phyloP scores from a whole-genome alignment of 1,140 invertebrate genomes.

The Danaus melanippus region DNA sequence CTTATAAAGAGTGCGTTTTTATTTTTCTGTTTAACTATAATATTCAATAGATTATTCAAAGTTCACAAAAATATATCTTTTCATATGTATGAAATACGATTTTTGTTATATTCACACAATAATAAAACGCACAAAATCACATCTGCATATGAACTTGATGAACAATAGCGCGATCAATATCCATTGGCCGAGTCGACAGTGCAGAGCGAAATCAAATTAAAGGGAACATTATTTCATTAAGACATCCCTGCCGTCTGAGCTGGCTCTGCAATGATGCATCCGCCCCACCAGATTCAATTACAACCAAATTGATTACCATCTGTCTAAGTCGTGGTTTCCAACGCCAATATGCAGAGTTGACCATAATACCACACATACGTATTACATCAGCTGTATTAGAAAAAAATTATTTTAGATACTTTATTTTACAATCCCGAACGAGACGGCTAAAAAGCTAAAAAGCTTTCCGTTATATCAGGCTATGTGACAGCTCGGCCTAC shows the following conservation, averaged over 20 bases:
- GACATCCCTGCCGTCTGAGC: constrained; percentile 26
- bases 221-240: constrained; percentile 48
- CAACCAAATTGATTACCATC: constrained; percentile 50
- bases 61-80: no score
- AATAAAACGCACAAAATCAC: no score
- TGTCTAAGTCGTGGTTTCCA: constrained; percentile 39
- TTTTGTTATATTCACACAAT: no score
- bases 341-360: constrained; percentile 17
- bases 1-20: no score
- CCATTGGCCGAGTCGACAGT: constrained; percentile 5
- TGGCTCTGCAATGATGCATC: constrained; percentile 40
- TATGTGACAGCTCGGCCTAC: no score
- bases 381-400: not conserved
- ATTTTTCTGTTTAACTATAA: no score
- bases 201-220: constrained; percentile 33
- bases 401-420: not conserved
- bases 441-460: no score
- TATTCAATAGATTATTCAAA: no score
- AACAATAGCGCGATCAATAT: constrained; percentile 15
- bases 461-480: no score
- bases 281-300: constrained; percentile 60
- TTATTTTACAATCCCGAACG: no score
- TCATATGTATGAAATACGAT: no score
- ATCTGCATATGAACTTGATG: no score
- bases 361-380: constrained; percentile 9